phyloP scores from a whole-genome alignment of 2,113 vertebrate species.

The Crotalus horridus region DNA sequence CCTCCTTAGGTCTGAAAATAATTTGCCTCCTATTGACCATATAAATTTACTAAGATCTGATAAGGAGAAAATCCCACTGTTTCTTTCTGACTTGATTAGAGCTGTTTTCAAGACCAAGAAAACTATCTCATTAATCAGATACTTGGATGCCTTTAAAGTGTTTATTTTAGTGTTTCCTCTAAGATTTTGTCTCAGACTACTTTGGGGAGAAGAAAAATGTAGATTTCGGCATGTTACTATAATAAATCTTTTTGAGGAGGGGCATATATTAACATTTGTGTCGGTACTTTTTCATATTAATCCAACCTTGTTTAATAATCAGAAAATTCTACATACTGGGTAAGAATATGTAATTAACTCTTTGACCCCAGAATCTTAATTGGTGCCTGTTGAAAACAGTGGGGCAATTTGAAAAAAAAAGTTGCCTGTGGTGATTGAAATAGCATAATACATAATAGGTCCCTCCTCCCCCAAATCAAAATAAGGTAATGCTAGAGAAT shows the following conservation, averaged over 20 bases:
- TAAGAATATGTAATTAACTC: constrained; percentile 90
- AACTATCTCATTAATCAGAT: constrained; percentile 64
- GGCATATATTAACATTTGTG: constrained; percentile 74
- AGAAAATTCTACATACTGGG: constrained; percentile 80
- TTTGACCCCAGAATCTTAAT: constrained; percentile 83
- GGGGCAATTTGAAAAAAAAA: constrained; percentile 69
- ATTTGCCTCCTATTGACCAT: constrained; percentile 48
- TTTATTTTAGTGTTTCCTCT: constrained; percentile 67
- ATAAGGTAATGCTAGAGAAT: constrained; percentile 49
- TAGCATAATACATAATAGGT: constrained; percentile 62
- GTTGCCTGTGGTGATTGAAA: constrained; percentile 74
- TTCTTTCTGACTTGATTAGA: constrained; percentile 66
- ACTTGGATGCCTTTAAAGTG: constrained; percentile 60
- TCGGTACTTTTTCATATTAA: constrained; percentile 75
- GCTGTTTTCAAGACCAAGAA: constrained; percentile 71
- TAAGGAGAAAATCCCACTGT: constrained; percentile 71
- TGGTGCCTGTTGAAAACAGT: constrained; percentile 80
- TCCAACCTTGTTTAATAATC: constrained; percentile 80
- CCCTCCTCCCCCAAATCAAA: constrained; percentile 58
- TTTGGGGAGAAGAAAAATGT: constrained; percentile 65
- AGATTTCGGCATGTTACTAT: constrained; percentile 72
- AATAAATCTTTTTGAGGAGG: constrained; percentile 75
- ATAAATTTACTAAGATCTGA: constrained; percentile 58
- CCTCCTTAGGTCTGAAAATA: constrained; percentile 57
- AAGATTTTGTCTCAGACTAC: constrained; percentile 66